Base-by-base conservation (phyloP, 2,888 invertebrate genomes). In the Lasioglossum malachurum region DNA sequence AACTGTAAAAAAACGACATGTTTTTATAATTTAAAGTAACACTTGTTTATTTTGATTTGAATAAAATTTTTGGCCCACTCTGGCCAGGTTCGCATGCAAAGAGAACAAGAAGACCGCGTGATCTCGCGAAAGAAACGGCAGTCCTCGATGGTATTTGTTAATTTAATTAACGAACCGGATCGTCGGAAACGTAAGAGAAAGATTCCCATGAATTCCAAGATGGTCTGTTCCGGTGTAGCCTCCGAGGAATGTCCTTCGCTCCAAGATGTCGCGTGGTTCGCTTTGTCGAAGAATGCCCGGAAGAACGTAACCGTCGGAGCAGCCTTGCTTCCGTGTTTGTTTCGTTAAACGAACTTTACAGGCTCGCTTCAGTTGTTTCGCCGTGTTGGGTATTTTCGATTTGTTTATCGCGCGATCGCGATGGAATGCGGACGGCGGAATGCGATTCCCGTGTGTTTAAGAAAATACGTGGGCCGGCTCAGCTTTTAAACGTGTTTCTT, bases 161-260 rank as follows among this genome's bases (percentile, higher is more conserved):
- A 67, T 67, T 67, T 35, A 67, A 67, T 67, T 35, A 67, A 35
- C 31, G 19, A 35, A 31, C 19, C 2, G 67, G 10, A 67, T 35
- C 35, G 19, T 35, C 19, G 67, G 67, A 67, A 67, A 19, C 69
- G 69, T 38, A 57, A 35, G 19, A 35, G 53, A 31, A 53, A 67
- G 49, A 80, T 80, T 53, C 53, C 69, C 72, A 44, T 14, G 80
- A 75, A 75, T 69, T 38, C 69, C 80, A 80, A 49, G 75, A 27
- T 69, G 31, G n/a, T 27, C 69, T 64, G 38, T 67, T 35, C 53
- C 27, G 46, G 69, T 31, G 78, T 53, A 41, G 57, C 53, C 57
- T n/a, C 16, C 31, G 27, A n/a, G 73, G 73, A 60, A 73, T 60
- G 60, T 44, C 23, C 71, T 44, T 72, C 44, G 44, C 14, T 72